phyloP scores from a whole-genome alignment of 2,888 invertebrate genomes.

The Clitarchus hookeri region DNA sequence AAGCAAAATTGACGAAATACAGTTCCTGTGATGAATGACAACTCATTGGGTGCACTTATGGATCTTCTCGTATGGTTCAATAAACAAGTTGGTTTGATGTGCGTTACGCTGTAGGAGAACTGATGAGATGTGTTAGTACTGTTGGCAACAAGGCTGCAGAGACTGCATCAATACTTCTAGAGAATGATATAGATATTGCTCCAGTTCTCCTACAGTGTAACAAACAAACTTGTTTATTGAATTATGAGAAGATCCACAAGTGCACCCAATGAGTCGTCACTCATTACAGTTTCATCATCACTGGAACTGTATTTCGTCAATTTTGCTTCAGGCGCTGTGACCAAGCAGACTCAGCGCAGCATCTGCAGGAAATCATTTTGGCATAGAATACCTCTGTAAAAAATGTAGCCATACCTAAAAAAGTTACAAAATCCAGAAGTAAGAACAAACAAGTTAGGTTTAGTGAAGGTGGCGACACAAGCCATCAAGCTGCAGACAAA shows the following conservation, averaged over 20 bases:
- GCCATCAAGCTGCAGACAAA: background rate
- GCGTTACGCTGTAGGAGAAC: constrained; percentile 66
- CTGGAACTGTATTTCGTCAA: background rate
- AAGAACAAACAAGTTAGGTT: background rate
- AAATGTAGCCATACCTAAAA: background rate
- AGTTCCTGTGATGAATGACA: background rate
- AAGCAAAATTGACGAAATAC: background rate
- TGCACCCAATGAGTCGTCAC: too few relatives aligned
- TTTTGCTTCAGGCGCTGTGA: background rate
- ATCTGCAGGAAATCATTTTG: background rate
- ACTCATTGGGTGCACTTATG: background rate
- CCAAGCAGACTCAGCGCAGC: background rate
- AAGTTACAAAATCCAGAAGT: background rate
- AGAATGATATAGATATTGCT: constrained; percentile 74
- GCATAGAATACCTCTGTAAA: background rate
- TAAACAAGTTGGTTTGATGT: constrained; percentile 67
- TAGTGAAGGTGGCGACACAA: background rate
- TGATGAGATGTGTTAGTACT: constrained; percentile 73
- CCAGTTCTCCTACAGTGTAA: constrained; percentile 53
- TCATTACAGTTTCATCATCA: too few relatives aligned
- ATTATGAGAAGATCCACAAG: too few relatives aligned
- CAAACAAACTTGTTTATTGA: too few relatives aligned
- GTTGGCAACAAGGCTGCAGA: constrained; percentile 78
- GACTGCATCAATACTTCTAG: constrained; percentile 77
- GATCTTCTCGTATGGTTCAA: background rate